A percentile compares a stretch with the other conserved stretches of the same genome.
These are phyloP conservation scores for Phasia obesa DNA, from an alignment of 2,888 invertebrate genomes.

Conservation along the genomic window DNA sequence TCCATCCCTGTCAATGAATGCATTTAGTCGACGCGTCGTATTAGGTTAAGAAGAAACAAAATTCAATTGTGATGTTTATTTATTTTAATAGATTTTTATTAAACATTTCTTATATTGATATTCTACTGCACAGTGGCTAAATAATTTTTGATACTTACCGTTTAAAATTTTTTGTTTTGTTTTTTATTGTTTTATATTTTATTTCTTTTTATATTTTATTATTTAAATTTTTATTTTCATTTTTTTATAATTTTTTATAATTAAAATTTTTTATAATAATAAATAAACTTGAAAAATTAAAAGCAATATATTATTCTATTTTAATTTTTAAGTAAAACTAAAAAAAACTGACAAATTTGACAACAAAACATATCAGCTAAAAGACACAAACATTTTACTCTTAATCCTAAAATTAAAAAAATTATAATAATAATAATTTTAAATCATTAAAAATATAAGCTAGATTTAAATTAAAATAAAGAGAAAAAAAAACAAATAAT, in stretches of 20 bases:
- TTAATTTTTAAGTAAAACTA: slow-evolving; percentile 29
- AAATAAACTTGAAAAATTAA: slow-evolving; percentile 52
- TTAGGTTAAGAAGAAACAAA: too few species aligned
- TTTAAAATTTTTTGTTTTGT: too few species aligned
- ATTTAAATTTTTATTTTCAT: slow-evolving; percentile 3
- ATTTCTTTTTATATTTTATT: too few species aligned
- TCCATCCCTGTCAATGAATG: too few species aligned
- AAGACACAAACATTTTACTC: slow-evolving; percentile 58
- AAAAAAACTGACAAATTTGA: slow-evolving; percentile 36
- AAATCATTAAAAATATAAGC: slow-evolving; percentile 36
- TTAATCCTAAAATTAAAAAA: slow-evolving; percentile 33
- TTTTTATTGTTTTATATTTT: too few species aligned
- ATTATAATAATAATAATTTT: slow-evolving; percentile 10
- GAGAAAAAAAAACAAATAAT: slow-evolving; percentile 20
- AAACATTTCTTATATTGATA: too few species aligned
- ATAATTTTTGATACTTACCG: too few species aligned
- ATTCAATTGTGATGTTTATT: too few species aligned
- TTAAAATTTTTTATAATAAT: background rate
- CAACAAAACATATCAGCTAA: slow-evolving; percentile 61
- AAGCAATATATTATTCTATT: slow-evolving; percentile 61
- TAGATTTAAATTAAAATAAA: background rate
- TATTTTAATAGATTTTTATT: too few species aligned
- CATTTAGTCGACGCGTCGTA: too few species aligned
- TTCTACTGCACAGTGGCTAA: too few species aligned
- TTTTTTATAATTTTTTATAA: background rate